These are phyloP conservation scores for Pelusios castaneus DNA, from an alignment of 2,113 vertebrate species.

Conservation along the genomic window DNA sequence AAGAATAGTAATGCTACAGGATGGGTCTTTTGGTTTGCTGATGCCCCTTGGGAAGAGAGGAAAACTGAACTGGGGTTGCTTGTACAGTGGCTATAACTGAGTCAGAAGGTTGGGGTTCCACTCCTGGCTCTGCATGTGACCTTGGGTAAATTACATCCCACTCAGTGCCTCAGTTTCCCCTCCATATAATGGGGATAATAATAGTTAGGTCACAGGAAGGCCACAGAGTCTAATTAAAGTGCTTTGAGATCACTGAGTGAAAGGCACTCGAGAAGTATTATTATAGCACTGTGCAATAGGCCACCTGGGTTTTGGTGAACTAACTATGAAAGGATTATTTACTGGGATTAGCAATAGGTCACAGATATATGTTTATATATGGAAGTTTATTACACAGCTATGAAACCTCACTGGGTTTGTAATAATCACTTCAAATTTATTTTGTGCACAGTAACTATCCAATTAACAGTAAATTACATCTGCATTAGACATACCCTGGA, in stretches of 20 bases:
- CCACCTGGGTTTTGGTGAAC: neutral
- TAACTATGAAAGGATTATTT: neutral
- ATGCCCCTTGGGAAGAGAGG: accelerated
- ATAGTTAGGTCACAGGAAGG: neutral
- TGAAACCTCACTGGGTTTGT: neutral
- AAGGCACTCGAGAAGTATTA: accelerated
- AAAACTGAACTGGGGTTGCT: neutral
- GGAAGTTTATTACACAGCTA: neutral
- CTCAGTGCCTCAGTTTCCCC: neutral
- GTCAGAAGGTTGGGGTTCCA: neutral
- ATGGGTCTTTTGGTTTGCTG: accelerated
- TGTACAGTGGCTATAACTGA: accelerated
- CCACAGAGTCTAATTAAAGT: neutral
- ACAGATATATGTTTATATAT: neutral
- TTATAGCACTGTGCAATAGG: neutral
- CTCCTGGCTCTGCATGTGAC: accelerated
- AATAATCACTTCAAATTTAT: neutral
- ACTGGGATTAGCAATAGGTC: neutral
- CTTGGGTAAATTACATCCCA: neutral
- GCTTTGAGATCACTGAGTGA: neutral
- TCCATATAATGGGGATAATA: neutral
- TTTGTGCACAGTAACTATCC: neutral
- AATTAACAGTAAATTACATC: neutral
- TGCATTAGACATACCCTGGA: neutral
- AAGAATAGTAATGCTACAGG: accelerated